Evolutionary conservation across 2,888 invertebrate species (phyloP).

Genomic region (Nasonovia ribisnigri): DNA sequence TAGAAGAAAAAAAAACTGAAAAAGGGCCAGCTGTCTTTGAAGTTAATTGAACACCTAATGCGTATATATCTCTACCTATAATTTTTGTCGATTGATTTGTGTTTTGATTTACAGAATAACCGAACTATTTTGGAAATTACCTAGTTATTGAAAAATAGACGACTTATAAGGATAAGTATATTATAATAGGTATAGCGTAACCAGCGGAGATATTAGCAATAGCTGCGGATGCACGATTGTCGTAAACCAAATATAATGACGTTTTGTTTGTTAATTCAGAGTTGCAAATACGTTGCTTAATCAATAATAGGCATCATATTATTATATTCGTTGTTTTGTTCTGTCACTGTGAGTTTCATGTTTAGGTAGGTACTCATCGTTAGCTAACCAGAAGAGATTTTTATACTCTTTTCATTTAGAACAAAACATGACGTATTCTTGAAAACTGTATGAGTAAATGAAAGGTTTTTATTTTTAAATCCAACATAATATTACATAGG

Average conservation of each 20-base stretch:
- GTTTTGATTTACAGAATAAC: not conserved
- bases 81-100: not conserved
- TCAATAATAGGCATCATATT: not conserved
- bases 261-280: not conserved
- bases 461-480: conserved; percentile 4
- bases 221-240: not conserved
- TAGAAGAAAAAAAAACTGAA: not conserved
- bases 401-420: not conserved
- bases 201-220: not conserved
- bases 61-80: not conserved
- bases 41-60: not conserved
- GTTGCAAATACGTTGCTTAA: conserved; percentile 1
- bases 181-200: not conserved
- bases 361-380: not conserved
- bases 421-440: conserved; percentile 11
- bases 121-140: not conserved
- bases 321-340: not conserved
- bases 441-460: not conserved
- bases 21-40: not conserved
- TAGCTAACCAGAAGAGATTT: conserved; percentile 10
- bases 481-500: not conserved
- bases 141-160: not conserved
- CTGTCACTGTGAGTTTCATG: conserved; percentile 10
- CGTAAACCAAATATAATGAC: not conserved
- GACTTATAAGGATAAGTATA: not conserved